Conservation (phyloP, 2,888 invertebrate genomes). For the Idaea dimidiata region DNA sequence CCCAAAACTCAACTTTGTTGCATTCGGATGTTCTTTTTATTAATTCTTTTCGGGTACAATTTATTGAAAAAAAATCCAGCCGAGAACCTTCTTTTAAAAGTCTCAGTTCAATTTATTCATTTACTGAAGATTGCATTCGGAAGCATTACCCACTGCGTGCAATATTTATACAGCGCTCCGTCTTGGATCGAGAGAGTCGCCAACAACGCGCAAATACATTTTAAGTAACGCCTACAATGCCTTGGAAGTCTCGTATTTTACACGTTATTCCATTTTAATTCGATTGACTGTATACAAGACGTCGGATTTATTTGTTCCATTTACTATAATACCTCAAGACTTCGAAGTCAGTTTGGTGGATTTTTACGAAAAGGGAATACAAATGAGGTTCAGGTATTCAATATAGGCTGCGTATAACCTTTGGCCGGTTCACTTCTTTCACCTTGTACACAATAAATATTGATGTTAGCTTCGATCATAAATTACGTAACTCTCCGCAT, state of each 20-base stretch:
- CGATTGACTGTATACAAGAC: constrained; percentile 41
- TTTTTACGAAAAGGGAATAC: constrained; percentile 23
- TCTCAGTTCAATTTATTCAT: constrained; percentile 69
- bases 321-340: constrained; percentile 27
- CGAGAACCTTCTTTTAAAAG: constrained; percentile 64
- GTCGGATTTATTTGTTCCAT: constrained; percentile 53
- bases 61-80: constrained; percentile 62
- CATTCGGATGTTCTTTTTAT: constrained; percentile 71
- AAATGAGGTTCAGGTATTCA: constrained; percentile 17
- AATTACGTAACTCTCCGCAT: constrained; percentile 46
- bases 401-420: constrained; percentile 21
- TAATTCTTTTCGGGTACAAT: constrained; percentile 73
- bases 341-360: constrained; percentile 22
- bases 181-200: constrained; percentile 52
- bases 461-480: constrained; percentile 48
- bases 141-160: constrained; percentile 63
- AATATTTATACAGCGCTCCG: constrained; percentile 69
- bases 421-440: constrained; percentile 29
- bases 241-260: constrained; percentile 61
- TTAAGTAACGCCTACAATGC: constrained; percentile 65
- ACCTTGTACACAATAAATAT: constrained; percentile 46
- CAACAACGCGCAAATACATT: constrained; percentile 72
- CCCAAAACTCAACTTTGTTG: constrained; percentile 63
- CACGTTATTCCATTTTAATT: constrained; percentile 61
- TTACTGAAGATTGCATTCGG: constrained; percentile 65